Percentiles rank a stretch among this genome's conserved stretches.
These are phyloP conservation scores for Garra rufa DNA, from an alignment of 2,113 vertebrate genomes.

Conservation along the genomic window DNA sequence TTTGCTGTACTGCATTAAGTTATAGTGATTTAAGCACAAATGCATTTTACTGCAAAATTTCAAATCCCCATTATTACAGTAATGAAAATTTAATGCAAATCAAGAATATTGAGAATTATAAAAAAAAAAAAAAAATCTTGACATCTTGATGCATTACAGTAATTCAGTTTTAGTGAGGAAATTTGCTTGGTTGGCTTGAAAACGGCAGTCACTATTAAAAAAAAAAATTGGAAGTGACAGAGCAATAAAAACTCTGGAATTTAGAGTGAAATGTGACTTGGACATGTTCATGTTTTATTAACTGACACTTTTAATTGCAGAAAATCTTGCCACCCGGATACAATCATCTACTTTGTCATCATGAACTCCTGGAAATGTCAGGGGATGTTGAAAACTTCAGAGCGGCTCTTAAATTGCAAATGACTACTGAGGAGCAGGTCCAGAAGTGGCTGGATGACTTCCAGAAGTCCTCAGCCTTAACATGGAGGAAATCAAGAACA, in stretches of 20 bases:
- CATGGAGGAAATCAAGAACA: slow-evolving; percentile 42
- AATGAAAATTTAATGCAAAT: background rate
- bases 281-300: background rate
- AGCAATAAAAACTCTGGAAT: no score
- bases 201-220: no score
- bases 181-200: no score
- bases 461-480: slow-evolving; percentile 34
- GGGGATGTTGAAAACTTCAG: slow-evolving; percentile 15
- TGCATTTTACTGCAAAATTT: background rate
- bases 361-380: slow-evolving; percentile 25
- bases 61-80: background rate
- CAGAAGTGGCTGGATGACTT: slow-evolving; percentile 43
- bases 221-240: no score
- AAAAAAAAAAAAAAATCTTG: background rate
- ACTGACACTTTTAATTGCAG: background rate
- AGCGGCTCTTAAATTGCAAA: slow-evolving; percentile 25
- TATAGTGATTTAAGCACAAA: background rate
- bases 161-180: no score
- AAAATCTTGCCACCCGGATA: slow-evolving; percentile 30
- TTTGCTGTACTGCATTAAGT: background rate
- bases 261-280: no score
- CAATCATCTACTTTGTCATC: slow-evolving; percentile 33
- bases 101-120: background rate
- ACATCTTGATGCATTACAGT: background rate
- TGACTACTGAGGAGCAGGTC: slow-evolving; percentile 30